phyloP scores from a whole-genome alignment of 2,113 vertebrate species.

The Pionites leucogaster region DNA sequence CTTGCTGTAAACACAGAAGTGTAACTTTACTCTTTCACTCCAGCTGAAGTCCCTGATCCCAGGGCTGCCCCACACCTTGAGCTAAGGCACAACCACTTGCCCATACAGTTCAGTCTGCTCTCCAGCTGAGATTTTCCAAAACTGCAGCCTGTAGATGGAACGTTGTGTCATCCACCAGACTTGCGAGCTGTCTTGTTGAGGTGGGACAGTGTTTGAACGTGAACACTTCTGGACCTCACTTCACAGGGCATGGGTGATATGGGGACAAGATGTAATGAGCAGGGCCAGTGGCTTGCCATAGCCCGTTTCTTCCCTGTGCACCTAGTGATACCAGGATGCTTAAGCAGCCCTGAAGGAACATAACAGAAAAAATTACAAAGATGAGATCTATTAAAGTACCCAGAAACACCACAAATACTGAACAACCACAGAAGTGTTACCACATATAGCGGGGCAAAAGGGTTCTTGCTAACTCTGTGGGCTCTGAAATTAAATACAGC shows the following conservation, averaged over 20 bases:
- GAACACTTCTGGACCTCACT: not conserved
- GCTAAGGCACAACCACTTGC: not conserved
- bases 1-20: not conserved
- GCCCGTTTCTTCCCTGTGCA: rapidly evolving
- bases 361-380: not conserved
- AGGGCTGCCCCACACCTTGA: not conserved
- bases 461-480: not conserved
- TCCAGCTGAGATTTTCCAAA: not conserved
- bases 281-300: not conserved
- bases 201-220: not conserved
- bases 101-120: not conserved
- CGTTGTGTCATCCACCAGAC: not conserved
- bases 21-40: not conserved
- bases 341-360: not conserved
- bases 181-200: not conserved
- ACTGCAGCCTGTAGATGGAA: not conserved
- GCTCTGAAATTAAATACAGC: not conserved
- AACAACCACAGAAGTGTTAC: not conserved
- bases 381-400: not conserved
- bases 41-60: not conserved
- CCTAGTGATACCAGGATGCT: not conserved
- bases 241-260: not conserved
- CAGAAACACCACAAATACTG: not conserved
- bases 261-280: not conserved
- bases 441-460: rapidly evolving